Evolutionary conservation across 92 coral and sea anemone species (phyloP).

Genomic region (Virgularia gustaviana): DNA sequence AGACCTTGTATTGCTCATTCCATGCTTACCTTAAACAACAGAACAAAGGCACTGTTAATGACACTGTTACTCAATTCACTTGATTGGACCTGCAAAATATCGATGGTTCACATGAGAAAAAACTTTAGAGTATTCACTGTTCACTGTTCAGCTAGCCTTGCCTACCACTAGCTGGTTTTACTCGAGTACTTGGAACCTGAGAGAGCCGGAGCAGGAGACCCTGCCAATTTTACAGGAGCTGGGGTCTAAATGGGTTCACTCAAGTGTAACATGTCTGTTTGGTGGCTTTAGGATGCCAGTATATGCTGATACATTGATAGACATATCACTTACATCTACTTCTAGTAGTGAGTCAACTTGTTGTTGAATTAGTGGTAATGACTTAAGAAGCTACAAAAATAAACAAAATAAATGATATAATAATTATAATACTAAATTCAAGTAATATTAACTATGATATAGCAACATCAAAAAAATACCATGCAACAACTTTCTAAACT

Average conservation of each 20-base stretch:
- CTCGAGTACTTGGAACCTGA: too few species aligned
- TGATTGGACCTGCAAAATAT: slow-evolving; percentile 88
- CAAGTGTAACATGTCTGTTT: too few species aligned
- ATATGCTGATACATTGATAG: too few species aligned
- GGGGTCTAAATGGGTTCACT: too few species aligned
- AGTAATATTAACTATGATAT: background rate
- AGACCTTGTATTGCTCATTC: too few species aligned
- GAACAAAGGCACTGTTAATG: slow-evolving; percentile 94
- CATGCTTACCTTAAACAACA: slow-evolving; percentile 80
- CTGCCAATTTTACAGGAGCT: too few species aligned
- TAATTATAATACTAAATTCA: background rate
- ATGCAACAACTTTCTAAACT: background rate
- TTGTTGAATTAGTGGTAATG: slow-evolving; percentile 83
- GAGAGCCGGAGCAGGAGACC: too few species aligned
- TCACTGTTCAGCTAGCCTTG: too few species aligned
- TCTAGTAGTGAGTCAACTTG: slow-evolving; percentile 87
- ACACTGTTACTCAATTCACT: slow-evolving; percentile 91
- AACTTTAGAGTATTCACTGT: too few species aligned
- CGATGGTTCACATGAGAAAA: too few species aligned
- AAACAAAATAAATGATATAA: background rate
- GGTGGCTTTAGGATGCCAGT: too few species aligned
- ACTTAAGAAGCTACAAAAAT: slow-evolving; percentile 64
- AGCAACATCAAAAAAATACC: background rate
- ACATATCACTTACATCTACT: slow-evolving; percentile 88
- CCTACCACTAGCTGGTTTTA: too few species aligned